Conservation (phyloP, 2,888 invertebrate genomes). For the Drosophila mettleri region DNA sequence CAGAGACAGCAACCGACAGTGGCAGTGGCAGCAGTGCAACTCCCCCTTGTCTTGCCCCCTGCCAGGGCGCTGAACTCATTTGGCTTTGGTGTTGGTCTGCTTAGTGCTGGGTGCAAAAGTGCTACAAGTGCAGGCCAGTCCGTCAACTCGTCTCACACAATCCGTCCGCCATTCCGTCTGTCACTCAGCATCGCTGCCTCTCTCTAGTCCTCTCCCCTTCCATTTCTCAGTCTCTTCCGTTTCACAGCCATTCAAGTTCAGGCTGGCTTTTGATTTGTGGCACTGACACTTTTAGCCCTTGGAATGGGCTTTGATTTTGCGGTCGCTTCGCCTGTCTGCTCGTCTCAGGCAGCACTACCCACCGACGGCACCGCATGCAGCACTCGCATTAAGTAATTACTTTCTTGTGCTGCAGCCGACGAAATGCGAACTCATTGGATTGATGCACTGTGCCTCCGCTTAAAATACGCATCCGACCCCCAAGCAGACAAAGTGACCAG, state of each 20-base stretch:
- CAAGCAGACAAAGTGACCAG: slow-evolving; percentile 2
- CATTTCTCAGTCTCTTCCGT: slow-evolving; percentile 37
- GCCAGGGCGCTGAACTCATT: slow-evolving; percentile 72
- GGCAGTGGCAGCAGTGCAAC: slow-evolving; percentile 1
- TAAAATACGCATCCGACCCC: slow-evolving; percentile 28
- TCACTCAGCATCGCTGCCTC: slow-evolving; percentile 11
- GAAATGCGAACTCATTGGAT: slow-evolving; percentile 76
- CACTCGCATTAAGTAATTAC: slow-evolving; percentile 75
- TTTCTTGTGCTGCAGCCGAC: slow-evolving; percentile 63
- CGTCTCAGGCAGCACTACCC: not conserved
- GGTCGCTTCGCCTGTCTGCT: slow-evolving; percentile 24
- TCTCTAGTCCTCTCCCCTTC: not conserved
- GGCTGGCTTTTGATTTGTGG: slow-evolving; percentile 71
- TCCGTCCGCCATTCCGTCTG: slow-evolving; percentile 28
- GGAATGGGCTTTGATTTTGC: slow-evolving; percentile 72
- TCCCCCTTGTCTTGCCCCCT: not conserved
- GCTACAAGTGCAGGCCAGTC: slow-evolving; percentile 57
- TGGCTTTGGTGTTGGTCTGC: slow-evolving; percentile 66
- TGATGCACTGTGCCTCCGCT: slow-evolving; percentile 49
- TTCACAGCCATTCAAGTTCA: slow-evolving; percentile 31
- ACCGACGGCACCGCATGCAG: slow-evolving; percentile 12
- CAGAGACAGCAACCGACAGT: slow-evolving; percentile 33
- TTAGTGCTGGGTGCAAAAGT: slow-evolving; percentile 60
- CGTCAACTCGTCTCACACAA: slow-evolving; percentile 35
- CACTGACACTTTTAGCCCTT: slow-evolving; percentile 43